These are phyloP conservation scores for Rousettus leschenaultii DNA, from an alignment of 2,113 vertebrate species.

Conservation along the genomic window DNA sequence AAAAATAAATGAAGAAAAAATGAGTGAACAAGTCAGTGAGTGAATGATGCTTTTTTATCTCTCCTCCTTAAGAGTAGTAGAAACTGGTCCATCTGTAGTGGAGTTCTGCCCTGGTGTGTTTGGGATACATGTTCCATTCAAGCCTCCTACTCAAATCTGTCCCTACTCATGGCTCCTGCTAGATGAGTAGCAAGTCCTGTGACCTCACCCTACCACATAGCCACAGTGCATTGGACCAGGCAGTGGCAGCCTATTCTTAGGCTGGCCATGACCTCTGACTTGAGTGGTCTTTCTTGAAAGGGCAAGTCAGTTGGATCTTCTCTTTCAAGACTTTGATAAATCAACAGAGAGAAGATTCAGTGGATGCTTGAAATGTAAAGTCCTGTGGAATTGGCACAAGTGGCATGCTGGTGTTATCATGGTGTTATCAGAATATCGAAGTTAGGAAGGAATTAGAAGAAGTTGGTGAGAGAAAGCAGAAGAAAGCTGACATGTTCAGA, in stretches of 20 bases:
- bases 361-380: not conserved
- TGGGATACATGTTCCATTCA: not conserved
- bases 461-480: not conserved
- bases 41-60: not conserved
- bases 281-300: not conserved
- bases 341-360: not conserved
- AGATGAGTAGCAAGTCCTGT: not conserved
- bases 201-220: not conserved
- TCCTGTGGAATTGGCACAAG: too few species aligned
- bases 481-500: not conserved
- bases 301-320: not conserved
- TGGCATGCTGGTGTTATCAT: not conserved
- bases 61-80: not conserved
- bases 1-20: not conserved
- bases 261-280: not conserved
- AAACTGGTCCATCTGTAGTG: not conserved
- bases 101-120: not conserved
- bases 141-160: not conserved
- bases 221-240: not conserved
- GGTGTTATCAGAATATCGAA: not conserved
- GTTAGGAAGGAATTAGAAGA: not conserved
- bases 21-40: not conserved
- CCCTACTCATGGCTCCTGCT: not conserved
- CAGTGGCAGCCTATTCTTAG: not conserved
- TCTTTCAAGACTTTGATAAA: not conserved